Evolutionary conservation across 2,797 vertebrate genomes (phyloP).

Genomic region (Hipposideros larvatus): DNA sequence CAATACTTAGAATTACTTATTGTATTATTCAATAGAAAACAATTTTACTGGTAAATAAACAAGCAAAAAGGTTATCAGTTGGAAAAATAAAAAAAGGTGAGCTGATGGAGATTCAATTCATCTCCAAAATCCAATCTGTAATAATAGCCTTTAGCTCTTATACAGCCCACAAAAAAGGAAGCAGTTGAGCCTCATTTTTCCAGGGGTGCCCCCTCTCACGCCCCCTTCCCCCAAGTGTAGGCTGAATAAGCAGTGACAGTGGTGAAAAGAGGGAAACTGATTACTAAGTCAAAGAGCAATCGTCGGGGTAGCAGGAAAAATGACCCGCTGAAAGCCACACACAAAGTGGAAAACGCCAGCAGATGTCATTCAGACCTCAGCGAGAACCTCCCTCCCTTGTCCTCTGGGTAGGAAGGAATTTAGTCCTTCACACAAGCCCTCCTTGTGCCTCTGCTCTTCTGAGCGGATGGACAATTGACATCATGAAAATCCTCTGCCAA

Average conservation of each 20-base stretch:
- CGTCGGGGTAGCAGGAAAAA: slow-evolving; percentile 36
- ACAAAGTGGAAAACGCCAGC: slow-evolving; percentile 69
- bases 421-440: slow-evolving; percentile 79
- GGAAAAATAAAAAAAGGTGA: not conserved
- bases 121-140: slow-evolving; percentile 47
- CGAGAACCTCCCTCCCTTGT: slow-evolving; percentile 74
- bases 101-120: not conserved
- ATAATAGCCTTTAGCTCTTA: slow-evolving; percentile 4
- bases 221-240: not conserved
- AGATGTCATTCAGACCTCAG: slow-evolving; percentile 76
- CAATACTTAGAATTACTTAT: slow-evolving; percentile 24
- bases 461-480: slow-evolving; percentile 87
- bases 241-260: not conserved
- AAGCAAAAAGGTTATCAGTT: slow-evolving; percentile 42
- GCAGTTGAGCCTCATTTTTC: not conserved
- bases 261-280: not conserved
- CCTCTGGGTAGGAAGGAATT: slow-evolving; percentile 84
- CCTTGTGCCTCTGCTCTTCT: slow-evolving; percentile 85
- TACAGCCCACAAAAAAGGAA: not conserved
- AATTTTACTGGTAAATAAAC: not conserved
- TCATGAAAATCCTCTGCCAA: slow-evolving; percentile 82
- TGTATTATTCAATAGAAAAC: not conserved
- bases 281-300: not conserved
- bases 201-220: not conserved
- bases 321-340: slow-evolving; percentile 53